Evolutionary conservation across 2,113 vertebrate species (phyloP), one percentile per base, ranked within the genome.

Genomic region (Holacanthus passer): DNA sequence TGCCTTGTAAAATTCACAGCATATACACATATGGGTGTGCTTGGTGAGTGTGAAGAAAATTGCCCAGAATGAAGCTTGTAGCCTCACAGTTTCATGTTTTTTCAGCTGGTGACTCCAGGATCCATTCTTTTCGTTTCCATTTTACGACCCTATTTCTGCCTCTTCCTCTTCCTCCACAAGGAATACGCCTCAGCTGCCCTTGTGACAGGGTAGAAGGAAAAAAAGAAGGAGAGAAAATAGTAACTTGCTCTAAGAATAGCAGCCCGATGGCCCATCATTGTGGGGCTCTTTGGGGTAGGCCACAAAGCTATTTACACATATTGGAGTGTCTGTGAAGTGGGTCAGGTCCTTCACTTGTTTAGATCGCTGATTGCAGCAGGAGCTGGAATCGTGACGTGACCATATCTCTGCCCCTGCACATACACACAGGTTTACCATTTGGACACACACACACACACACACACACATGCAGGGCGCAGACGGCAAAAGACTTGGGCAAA

Each of bases 181-280:
- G 1, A 39, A 37, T 69, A 32, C 43, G 31, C 27, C 41, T 85
- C 68, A 84, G 59, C 68, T 77, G 83, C 52, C 73, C 89, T 89
- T 86, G 73, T 91, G 77, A 77, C 75, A 55, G 43, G 29, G 72
- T 69, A 47, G n/a, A 59, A 16, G 20, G n/a, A 35, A 66, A 73
- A 41, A 60, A 31, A 27, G 12, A 29, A 11, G n/a, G 31, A 14
- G 24, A 65, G 41, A 85, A 90, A 91, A 87, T 87, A 90, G 79
- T 35, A 63, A 66, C 64, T 56, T 59, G 43, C 37, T 66, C 87
- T 90, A 77, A 89, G 41, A 93, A 93, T 92, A 92, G 88, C 64
- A 50, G n/a, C 81, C 66, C 48, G 1, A 43, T 77, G 53, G 37
- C 50, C 47, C 47, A 60, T 90, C 77, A 82, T 77, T 39, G 50